A percentile compares a stretch with the other conserved stretches of the same genome.
These are phyloP conservation scores for Nerophis lumbriciformis DNA, from an alignment of 2,113 vertebrate species.

Conservation along the genomic window DNA sequence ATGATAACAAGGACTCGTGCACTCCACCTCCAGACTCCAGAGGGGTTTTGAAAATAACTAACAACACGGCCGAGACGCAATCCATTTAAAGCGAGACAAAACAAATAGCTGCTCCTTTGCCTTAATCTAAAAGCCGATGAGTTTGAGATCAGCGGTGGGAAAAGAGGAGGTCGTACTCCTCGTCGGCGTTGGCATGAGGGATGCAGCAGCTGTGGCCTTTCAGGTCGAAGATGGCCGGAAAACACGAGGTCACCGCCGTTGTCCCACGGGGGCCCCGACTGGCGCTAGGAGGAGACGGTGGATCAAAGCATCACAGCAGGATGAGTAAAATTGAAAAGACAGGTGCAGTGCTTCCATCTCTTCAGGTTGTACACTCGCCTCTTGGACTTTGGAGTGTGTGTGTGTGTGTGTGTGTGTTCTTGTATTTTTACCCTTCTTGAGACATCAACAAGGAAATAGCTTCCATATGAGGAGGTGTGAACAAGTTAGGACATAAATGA, in stretches of 20 bases:
- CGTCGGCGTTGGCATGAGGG: conserved; percentile 2
- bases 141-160: conserved; percentile 11
- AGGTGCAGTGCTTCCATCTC: conserved; percentile 19
- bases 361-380: conserved; percentile 1
- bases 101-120: background rate
- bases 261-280: conserved; percentile 20
- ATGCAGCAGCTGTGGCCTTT: conserved; percentile 9
- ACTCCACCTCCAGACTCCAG: background rate
- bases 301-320: conserved; percentile 26
- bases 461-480: too few species aligned
- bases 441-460: too few species aligned
- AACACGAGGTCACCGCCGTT: conserved; percentile 20
- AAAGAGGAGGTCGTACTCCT: conserved; percentile 16
- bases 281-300: conserved; percentile 10
- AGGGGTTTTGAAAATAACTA: conserved; percentile 2
- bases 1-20: background rate
- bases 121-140: background rate
- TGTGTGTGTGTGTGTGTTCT: background rate
- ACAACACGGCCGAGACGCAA: background rate
- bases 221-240: conserved; percentile 2
- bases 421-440: too few species aligned
- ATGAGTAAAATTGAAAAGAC: conserved; percentile 35
- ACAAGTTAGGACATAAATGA: too few species aligned
- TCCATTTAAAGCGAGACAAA: background rate
- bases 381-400: background rate